These are phyloP conservation scores for Drosophila meridiana DNA, from an alignment of 2,888 invertebrate species.

Conservation along the genomic window DNA sequence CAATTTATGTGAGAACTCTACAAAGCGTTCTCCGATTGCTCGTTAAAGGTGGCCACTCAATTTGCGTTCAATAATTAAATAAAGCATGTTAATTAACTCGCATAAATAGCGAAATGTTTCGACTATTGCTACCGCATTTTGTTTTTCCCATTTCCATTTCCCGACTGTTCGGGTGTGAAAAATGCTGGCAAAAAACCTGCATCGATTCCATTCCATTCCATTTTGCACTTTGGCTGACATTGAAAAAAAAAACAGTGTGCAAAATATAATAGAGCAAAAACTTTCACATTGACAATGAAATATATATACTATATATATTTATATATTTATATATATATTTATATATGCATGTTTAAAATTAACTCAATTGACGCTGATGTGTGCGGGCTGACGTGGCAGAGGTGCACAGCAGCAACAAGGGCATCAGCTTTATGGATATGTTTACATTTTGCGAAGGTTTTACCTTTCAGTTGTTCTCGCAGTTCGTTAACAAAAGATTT, in stretches of 20 bases:
- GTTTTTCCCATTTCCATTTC: not conserved
- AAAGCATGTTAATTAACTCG: slow-evolving; percentile 43
- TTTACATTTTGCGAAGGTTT: slow-evolving; percentile 21
- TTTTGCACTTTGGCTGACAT: slow-evolving; percentile 53
- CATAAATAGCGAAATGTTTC: slow-evolving; percentile 32
- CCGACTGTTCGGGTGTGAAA: slow-evolving; percentile 34
- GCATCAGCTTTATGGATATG: slow-evolving; percentile 18
- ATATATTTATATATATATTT: slow-evolving; percentile 7
- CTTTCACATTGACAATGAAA: slow-evolving; percentile 55
- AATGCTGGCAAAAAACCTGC: slow-evolving; percentile 36
- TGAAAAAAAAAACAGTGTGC: slow-evolving; percentile 19
- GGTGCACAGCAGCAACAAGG: slow-evolving; percentile 8
- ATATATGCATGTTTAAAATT: slow-evolving; percentile 25
- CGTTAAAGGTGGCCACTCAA: slow-evolving; percentile 32
- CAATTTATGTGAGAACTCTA: not conserved
- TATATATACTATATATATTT: slow-evolving; percentile 1
- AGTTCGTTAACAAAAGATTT: slow-evolving; percentile 23
- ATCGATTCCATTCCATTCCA: slow-evolving; percentile 48
- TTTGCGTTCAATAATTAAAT: slow-evolving; percentile 41
- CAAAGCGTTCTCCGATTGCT: slow-evolving; percentile 7
- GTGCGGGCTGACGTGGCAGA: not conserved
- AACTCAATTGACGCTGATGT: slow-evolving; percentile 34
- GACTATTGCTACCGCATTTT: slow-evolving; percentile 9
- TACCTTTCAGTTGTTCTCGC: slow-evolving; percentile 3
- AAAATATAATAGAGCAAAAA: slow-evolving; percentile 15